Evolutionary conservation across 2,113 vertebrate genomes (phyloP).

Genomic region (Rhynchopsitta pachyrhyncha): DNA sequence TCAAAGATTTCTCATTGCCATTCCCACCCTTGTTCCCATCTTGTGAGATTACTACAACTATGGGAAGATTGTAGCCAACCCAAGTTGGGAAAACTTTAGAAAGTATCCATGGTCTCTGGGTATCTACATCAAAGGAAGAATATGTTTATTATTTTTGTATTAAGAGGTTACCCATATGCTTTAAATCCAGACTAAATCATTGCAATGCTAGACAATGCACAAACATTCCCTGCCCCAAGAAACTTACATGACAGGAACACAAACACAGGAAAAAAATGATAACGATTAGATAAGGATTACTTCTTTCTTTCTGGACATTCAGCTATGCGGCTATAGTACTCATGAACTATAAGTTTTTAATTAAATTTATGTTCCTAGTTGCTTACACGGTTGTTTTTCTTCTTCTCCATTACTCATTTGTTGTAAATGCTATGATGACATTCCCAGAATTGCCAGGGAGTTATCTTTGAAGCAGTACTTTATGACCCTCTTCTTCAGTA

Average conservation of each 20-base stretch:
- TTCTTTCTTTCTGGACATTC: conserved; percentile 23
- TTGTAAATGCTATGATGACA: conserved; percentile 38
- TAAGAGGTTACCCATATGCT: conserved; percentile 39
- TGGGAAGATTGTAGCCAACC: background rate
- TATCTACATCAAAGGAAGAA: conserved; percentile 22
- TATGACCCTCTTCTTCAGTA: conserved; percentile 42
- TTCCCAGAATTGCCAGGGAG: conserved; percentile 45
- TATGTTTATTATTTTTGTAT: conserved; percentile 55
- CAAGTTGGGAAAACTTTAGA: background rate
- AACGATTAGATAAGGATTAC: conserved; percentile 44
- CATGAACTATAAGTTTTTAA: conserved; percentile 50
- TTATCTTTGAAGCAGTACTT: conserved; percentile 50
- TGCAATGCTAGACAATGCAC: conserved; percentile 48
- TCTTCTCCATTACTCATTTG: conserved; percentile 40
- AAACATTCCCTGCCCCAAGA: conserved; percentile 45
- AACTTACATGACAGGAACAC: conserved; percentile 29
- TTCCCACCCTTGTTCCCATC: background rate
- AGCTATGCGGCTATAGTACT: background rate
- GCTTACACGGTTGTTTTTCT: conserved; percentile 44
- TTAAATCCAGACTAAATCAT: conserved; percentile 57
- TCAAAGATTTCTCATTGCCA: background rate
- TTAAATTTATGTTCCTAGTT: conserved; percentile 47
- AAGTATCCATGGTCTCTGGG: background rate
- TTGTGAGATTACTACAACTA: background rate
- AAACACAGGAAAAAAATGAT: conserved; percentile 35